Percentiles rank a stretch among this genome's conserved stretches.
phyloP scores from a whole-genome alignment of 2,797 vertebrate species.

The Salmo trutta region DNA sequence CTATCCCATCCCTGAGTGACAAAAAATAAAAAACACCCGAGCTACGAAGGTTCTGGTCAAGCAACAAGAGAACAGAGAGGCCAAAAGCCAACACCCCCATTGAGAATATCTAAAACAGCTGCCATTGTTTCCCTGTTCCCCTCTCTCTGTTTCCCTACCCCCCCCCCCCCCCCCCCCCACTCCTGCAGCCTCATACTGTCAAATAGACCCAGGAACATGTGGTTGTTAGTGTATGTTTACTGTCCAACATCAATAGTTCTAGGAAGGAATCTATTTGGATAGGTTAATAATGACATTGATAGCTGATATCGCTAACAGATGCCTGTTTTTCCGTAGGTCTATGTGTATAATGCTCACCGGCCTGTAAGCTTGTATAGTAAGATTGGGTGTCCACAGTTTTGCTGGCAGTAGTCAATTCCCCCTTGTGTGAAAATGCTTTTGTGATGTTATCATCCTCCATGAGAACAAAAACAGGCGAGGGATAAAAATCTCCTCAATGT shows the following conservation, averaged over 20 bases:
- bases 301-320: background rate
- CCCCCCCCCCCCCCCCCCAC: background rate
- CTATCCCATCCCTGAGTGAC: background rate
- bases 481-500: slow-evolving; percentile 20
- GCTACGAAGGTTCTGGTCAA: slow-evolving; percentile 27
- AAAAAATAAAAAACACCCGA: background rate
- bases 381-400: slow-evolving; percentile 44
- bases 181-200: background rate
- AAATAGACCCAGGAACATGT: background rate
- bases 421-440: slow-evolving; percentile 19
- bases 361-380: background rate
- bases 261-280: slow-evolving; percentile 27
- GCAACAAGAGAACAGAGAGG: slow-evolving; percentile 49
- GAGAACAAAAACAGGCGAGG: slow-evolving; percentile 29
- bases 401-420: slow-evolving; percentile 34
- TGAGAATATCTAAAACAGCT: slow-evolving; percentile 64
- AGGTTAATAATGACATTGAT: background rate
- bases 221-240: slow-evolving; percentile 24
- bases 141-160: slow-evolving; percentile 14
- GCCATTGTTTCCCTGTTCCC: slow-evolving; percentile 36
- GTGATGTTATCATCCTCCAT: slow-evolving; percentile 21
- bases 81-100: slow-evolving; percentile 28
- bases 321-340: background rate
- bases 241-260: slow-evolving; percentile 20
- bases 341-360: background rate